Evolutionary conservation across 2,113 vertebrate species (phyloP).

Genomic region (Oryzias celebensis): DNA sequence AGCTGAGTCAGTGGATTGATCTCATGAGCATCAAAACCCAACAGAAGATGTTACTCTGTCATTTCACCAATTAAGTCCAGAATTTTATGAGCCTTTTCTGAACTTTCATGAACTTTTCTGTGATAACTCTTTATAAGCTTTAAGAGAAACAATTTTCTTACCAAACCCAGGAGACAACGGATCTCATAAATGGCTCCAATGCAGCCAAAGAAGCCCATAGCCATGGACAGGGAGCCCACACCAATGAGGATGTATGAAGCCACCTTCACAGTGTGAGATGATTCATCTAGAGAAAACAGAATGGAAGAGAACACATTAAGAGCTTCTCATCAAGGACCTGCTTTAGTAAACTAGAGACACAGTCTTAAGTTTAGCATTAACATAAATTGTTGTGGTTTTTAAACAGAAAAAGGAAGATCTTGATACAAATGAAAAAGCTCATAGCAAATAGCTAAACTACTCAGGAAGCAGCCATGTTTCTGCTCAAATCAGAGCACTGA

Average conservation of each 20-base stretch:
- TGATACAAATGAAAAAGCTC: background rate
- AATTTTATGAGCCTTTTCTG: no score
- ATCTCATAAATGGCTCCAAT: constrained; percentile 89
- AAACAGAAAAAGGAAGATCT: background rate
- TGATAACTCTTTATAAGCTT: background rate
- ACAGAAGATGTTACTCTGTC: no score
- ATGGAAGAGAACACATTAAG: constrained; percentile 8
- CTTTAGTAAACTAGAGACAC: background rate
- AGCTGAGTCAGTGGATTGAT: no score
- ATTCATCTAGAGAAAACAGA: constrained; percentile 75
- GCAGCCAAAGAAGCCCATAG: constrained; percentile 93
- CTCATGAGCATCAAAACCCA: no score
- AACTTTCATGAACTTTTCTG: no score
- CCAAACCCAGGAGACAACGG: constrained; percentile 89
- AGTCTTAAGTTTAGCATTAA: no score
- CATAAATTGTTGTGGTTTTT: no score
- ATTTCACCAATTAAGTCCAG: no score
- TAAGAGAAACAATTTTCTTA: constrained; percentile 68
- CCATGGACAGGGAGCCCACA: constrained; percentile 85
- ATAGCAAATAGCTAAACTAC: constrained; percentile 3
- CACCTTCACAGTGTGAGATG: constrained; percentile 78
- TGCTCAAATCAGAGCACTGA: constrained; percentile 15
- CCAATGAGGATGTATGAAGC: constrained; percentile 82
- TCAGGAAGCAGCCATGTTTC: constrained; percentile 15
- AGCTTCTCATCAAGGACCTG: background rate